These are phyloP conservation scores for Bacillus rossius DNA, from an alignment of 1,140 invertebrate species.

Conservation along the genomic window DNA sequence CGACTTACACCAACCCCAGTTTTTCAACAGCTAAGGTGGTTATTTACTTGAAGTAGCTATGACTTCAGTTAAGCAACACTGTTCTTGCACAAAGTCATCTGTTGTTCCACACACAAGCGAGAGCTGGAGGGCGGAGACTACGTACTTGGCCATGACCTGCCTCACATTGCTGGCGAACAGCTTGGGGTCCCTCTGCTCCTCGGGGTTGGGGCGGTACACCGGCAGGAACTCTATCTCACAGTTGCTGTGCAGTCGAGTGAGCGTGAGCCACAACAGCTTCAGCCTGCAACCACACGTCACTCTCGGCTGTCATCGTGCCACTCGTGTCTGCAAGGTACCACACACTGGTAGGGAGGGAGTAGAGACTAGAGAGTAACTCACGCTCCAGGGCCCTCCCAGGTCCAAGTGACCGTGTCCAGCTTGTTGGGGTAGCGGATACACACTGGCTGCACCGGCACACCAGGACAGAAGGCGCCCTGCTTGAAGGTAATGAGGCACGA, in stretches of 20 bases:
- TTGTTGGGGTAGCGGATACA: conserved; percentile 89
- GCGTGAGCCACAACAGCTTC: conserved; percentile 82
- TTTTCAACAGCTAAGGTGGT: too few relatives aligned
- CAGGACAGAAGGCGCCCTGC: conserved; percentile 87
- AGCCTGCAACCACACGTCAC: conserved; percentile 56
- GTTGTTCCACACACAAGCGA: background rate
- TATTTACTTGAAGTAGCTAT: too few relatives aligned
- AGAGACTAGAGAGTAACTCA: conserved; percentile 51
- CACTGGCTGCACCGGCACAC: conserved; percentile 91
- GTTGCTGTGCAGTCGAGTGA: conserved; percentile 84
- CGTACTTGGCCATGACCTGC: conserved; percentile 86
- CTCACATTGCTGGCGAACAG: conserved; percentile 89
- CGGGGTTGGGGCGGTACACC: conserved; percentile 82
- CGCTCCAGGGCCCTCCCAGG: conserved; percentile 95
- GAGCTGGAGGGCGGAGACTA: conserved; percentile 18
- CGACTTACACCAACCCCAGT: too few relatives aligned
- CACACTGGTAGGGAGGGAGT: background rate
- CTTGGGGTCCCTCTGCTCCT: conserved; percentile 81
- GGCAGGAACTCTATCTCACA: conserved; percentile 94
- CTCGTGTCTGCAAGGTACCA: background rate
- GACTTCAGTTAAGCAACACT: too few relatives aligned
- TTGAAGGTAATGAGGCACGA: conserved; percentile 94
- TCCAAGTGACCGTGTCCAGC: conserved; percentile 92
- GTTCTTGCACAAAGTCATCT: too few relatives aligned
- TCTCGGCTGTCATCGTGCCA: background rate